Conservation (phyloP, 2,113 vertebrate species). For the Istiophorus platypterus region DNA sequence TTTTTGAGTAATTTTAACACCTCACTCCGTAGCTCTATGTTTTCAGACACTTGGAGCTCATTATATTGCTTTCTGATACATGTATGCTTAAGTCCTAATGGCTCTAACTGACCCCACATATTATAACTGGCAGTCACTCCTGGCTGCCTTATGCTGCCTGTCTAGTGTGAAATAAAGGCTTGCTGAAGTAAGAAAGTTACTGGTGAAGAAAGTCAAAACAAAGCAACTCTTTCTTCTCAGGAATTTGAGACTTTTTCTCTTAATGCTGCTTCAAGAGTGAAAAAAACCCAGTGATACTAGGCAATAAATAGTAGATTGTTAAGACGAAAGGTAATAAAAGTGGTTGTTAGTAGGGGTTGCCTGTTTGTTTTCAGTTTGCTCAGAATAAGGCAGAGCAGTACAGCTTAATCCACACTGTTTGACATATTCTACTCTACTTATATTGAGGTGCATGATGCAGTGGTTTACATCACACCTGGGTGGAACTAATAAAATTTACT, state of each 20-base stretch:
- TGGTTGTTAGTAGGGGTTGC: neutral
- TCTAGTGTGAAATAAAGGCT: conserved; percentile 30
- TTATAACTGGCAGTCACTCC: conserved; percentile 56
- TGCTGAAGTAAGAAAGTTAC: conserved; percentile 40
- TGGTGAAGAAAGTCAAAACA: conserved; percentile 9
- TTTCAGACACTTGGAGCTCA: conserved; percentile 66
- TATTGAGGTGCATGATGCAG: conserved; percentile 16
- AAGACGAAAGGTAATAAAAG: neutral
- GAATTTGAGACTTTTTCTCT: neutral
- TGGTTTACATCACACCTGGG: conserved; percentile 36
- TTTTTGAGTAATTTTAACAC: conserved; percentile 57
- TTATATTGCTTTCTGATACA: conserved; percentile 59
- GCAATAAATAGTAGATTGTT: neutral
- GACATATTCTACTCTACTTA: conserved; percentile 1
- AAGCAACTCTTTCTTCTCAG: neutral
- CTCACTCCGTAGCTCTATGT: conserved; percentile 34
- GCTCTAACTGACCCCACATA: conserved; percentile 59
- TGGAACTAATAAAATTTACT: conserved; percentile 39
- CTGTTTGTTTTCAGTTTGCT: neutral
- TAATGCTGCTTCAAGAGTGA: neutral
- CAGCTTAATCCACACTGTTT: neutral
- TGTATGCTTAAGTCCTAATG: conserved; percentile 44
- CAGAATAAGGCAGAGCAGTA: neutral
- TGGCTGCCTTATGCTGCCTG: conserved; percentile 37
- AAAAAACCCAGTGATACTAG: neutral